phyloP scores from a whole-genome alignment of 2,113 vertebrate genomes.

The Amblyornis subalaris region DNA sequence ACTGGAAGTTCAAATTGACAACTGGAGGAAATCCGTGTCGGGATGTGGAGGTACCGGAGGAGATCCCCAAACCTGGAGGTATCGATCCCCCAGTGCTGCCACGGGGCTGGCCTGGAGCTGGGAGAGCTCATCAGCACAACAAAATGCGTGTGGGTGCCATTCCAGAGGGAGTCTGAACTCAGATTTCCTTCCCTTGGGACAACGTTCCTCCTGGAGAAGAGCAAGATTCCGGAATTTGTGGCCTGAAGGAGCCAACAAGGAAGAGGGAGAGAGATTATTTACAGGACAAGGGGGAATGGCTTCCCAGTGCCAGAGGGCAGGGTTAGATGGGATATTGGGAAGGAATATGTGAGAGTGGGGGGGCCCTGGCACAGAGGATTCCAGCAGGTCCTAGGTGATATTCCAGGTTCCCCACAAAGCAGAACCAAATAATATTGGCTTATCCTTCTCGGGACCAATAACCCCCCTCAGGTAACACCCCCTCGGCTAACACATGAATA shows the following conservation, averaged over 20 bases:
- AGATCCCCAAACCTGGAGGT: neutral
- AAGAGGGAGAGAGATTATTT: neutral
- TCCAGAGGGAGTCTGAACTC: neutral
- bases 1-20: neutral
- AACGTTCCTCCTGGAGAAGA: neutral
- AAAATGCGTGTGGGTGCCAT: rapidly evolving
- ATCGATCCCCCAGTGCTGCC: neutral
- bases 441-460: neutral
- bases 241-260: no score
- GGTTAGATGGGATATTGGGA: neutral
- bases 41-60: neutral
- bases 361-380: neutral
- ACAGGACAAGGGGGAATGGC: neutral
- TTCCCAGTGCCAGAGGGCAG: neutral
- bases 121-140: neutral
- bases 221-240: neutral
- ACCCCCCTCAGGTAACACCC: neutral
- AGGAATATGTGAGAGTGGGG: neutral
- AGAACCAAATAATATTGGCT: neutral
- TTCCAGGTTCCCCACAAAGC: neutral
- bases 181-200: neutral
- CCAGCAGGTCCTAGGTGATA: neutral
- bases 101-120: neutral
- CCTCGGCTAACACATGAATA: neutral
- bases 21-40: neutral